Percentiles rank a stretch among this genome's conserved stretches.
Conservation (phyloP, 2,797 vertebrate genomes). For the Epinephelus malabaricus region DNA sequence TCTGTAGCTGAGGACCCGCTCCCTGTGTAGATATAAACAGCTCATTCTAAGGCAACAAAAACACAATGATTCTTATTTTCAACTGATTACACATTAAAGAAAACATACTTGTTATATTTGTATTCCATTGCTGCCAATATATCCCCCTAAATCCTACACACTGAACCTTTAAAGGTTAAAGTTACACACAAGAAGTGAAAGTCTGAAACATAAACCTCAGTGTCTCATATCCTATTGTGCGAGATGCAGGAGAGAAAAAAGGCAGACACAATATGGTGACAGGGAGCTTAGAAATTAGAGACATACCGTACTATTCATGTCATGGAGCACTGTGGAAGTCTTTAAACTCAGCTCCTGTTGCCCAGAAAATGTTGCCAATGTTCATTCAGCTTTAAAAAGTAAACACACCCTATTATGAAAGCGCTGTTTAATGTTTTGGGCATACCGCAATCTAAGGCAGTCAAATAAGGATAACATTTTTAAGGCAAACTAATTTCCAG, state of each 20-base stretch:
- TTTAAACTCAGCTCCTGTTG: conserved; percentile 40
- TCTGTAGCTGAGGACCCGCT: no score
- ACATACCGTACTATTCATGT: conserved; percentile 6
- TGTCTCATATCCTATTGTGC: conserved; percentile 13
- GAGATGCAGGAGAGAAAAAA: not conserved
- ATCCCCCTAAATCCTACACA: no score
- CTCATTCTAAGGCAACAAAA: no score
- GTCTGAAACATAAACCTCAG: conserved; percentile 15
- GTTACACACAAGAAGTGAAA: not conserved
- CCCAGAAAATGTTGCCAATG: conserved; percentile 22
- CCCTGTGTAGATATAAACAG: no score
- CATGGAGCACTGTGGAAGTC: conserved; percentile 27
- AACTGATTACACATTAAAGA: no score
- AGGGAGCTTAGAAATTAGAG: conserved; percentile 30
- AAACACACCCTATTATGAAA: conserved; percentile 28
- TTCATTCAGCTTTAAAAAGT: conserved; percentile 42
- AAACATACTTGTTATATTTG: no score
- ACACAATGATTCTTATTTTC: no score
- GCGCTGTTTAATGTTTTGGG: not conserved
- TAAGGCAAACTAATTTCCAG: conserved; percentile 50
- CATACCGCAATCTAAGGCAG: conserved; percentile 11
- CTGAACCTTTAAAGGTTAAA: not conserved
- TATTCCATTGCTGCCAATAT: no score
- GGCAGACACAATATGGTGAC: not conserved
- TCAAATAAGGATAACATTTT: conserved; percentile 17